phyloP scores from a whole-genome alignment of 2,113 vertebrate species.

The Notothenia coriiceps region DNA sequence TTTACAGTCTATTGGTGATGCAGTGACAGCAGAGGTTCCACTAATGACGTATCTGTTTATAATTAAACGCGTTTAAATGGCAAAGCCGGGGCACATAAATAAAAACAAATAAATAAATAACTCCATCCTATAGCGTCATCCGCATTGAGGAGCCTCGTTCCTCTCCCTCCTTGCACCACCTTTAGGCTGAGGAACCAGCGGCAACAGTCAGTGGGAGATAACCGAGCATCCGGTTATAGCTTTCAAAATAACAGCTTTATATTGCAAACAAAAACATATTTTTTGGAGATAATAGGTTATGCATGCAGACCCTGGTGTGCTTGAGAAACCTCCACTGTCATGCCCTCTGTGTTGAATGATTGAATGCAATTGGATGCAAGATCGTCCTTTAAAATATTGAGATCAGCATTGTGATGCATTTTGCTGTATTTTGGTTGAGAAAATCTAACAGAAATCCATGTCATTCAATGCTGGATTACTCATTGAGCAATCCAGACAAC shows the following conservation, averaged over 20 bases:
- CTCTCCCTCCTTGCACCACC: slow-evolving; percentile 80
- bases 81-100: slow-evolving; percentile 49
- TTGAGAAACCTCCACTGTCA: too few species aligned
- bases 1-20: not conserved
- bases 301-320: not conserved
- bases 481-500: not conserved
- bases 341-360: too few species aligned
- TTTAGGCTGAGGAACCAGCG: slow-evolving; percentile 36
- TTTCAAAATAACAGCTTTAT: slow-evolving; percentile 62
- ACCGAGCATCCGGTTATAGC: not conserved
- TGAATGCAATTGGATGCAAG: too few species aligned
- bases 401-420: too few species aligned
- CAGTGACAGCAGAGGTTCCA: not conserved
- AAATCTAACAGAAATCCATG: too few species aligned
- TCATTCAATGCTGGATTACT: too few species aligned
- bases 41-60: slow-evolving; percentile 21
- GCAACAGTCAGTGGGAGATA: not conserved
- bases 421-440: too few species aligned
- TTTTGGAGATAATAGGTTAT: not conserved
- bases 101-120: slow-evolving; percentile 81
- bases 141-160: slow-evolving; percentile 75
- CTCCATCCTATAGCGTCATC: slow-evolving; percentile 80
- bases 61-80: not conserved
- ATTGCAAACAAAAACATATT: too few species aligned
- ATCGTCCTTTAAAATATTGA: too few species aligned